These are phyloP conservation scores for Globia sparganii DNA, from an alignment of 2,888 invertebrate genomes.

Conservation along the genomic window DNA sequence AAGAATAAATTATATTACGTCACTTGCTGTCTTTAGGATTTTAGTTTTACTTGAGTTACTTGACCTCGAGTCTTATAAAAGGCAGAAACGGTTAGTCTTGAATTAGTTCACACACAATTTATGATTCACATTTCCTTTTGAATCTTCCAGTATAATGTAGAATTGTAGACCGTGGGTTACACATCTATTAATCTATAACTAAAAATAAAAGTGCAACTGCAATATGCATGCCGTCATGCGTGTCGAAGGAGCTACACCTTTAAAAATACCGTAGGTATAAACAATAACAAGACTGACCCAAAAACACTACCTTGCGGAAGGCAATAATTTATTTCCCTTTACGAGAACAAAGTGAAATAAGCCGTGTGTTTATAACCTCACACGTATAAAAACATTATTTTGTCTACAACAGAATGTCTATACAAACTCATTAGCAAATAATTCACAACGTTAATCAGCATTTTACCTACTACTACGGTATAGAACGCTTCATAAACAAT, in stretches of 20 bases:
- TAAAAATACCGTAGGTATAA: slow-evolving; percentile 23
- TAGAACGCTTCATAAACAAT: slow-evolving; percentile 29
- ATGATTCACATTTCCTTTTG: not conserved
- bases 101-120: not conserved
- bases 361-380: not conserved
- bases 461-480: slow-evolving; percentile 30
- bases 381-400: not conserved
- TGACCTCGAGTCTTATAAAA: slow-evolving; percentile 16
- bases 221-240: not conserved
- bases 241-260: slow-evolving; percentile 18
- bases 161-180: too few relatives aligned
- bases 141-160: not conserved
- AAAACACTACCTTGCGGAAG: slow-evolving; percentile 40
- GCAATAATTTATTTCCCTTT: slow-evolving; percentile 10
- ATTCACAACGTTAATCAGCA: slow-evolving; percentile 18
- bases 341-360: slow-evolving; percentile 2
- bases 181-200: not conserved
- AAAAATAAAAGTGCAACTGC: slow-evolving; percentile 16
- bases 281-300: slow-evolving; percentile 4
- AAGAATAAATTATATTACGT: slow-evolving; percentile 36
- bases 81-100: not conserved
- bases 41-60: slow-evolving; percentile 17
- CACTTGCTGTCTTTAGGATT: slow-evolving; percentile 19
- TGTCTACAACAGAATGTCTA: slow-evolving; percentile 5
- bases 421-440: slow-evolving; percentile 25